Evolutionary conservation across 1,140 invertebrate genomes (phyloP).

Genomic region (Proctacanthus coquilletti): DNA sequence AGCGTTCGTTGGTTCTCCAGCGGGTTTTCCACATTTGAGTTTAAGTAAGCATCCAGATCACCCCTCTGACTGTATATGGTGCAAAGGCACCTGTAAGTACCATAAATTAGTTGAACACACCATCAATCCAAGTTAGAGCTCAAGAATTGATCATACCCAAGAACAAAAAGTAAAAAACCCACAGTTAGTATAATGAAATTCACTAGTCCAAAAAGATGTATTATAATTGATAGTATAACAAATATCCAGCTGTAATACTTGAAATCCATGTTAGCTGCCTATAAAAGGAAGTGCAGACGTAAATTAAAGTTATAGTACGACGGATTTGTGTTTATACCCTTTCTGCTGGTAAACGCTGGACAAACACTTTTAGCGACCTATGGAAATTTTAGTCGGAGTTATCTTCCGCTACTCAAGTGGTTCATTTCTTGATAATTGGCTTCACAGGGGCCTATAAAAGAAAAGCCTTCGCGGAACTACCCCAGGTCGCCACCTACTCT

Average conservation of each 20-base stretch:
- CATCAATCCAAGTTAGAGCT: neutral
- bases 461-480: too few species aligned
- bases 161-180: neutral
- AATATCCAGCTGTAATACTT: slow-evolving; percentile 1
- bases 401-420: too few species aligned
- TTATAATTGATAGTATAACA: neutral
- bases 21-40: neutral
- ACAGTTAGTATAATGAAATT: neutral
- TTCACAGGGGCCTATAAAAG: too few species aligned
- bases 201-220: slow-evolving; percentile 1
- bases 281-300: too few species aligned
- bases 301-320: too few species aligned
- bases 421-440: too few species aligned
- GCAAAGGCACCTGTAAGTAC: neutral
- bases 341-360: too few species aligned
- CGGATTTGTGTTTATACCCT: too few species aligned
- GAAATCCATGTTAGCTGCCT: too few species aligned
- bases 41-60: neutral
- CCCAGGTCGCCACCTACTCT: too few species aligned
- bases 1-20: neutral
- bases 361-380: too few species aligned
- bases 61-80: neutral
- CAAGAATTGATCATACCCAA: neutral
- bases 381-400: too few species aligned
- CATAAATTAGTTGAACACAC: neutral